Evolutionary conservation across 2,888 invertebrate species (phyloP).

Genomic region (Andrena haemorrhoa): DNA sequence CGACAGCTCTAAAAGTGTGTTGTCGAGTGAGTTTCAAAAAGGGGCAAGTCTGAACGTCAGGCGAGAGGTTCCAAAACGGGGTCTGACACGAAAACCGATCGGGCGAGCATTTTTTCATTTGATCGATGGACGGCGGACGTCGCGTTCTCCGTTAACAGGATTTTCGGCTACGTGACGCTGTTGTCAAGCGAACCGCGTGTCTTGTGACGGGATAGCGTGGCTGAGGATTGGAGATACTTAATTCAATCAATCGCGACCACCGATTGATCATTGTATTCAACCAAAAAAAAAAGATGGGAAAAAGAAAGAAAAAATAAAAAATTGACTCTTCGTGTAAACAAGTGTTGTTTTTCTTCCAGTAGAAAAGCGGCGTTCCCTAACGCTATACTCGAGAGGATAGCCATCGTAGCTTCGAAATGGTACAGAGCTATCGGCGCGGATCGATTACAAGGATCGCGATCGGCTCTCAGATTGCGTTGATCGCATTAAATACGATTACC

Average conservation of each 20-base stretch:
- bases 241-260: conserved; percentile 63
- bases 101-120: conserved; percentile 36
- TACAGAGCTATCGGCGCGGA: neutral
- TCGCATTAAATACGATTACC: neutral
- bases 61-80: neutral
- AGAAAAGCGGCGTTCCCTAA: neutral
- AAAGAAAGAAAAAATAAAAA: conserved; percentile 66
- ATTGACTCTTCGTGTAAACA: conserved; percentile 72
- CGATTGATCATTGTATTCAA: conserved; percentile 71
- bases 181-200: conserved; percentile 49
- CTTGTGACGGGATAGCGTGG: conserved; percentile 56
- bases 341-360: conserved; percentile 33
- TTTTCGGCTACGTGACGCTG: conserved; percentile 52
- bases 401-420: neutral
- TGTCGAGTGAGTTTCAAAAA: neutral
- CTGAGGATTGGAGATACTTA: conserved; percentile 64
- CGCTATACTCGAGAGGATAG: neutral
- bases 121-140: conserved; percentile 26
- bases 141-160: conserved; percentile 38
- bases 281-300: conserved; percentile 57
- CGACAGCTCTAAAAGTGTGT: neutral
- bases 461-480: neutral
- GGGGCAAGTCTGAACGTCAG: neutral
- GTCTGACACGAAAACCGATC: conserved; percentile 15
- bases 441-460: neutral